A percentile compares a stretch with the other conserved stretches of the same genome.
Evolutionary conservation across 2,113 vertebrate genomes (phyloP).

Genomic region (Eupsittula cactorum): DNA sequence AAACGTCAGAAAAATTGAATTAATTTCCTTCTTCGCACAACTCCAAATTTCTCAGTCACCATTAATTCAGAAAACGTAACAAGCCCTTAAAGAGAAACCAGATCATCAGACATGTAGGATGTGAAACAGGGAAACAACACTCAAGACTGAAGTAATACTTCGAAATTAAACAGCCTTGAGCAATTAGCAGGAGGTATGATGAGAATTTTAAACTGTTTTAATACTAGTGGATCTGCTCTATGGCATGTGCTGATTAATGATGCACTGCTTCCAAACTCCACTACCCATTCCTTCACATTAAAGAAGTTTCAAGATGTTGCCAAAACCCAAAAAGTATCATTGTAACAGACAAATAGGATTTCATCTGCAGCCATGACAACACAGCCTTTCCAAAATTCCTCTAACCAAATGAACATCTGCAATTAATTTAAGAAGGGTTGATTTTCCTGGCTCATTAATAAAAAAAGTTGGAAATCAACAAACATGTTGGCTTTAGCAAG

Average conservation of each 20-base stretch:
- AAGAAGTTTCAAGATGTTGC: neutral
- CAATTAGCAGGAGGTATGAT: neutral
- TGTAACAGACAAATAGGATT: constrained; percentile 10
- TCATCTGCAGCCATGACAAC: constrained; percentile 33
- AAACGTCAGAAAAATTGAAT: neutral
- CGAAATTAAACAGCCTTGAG: constrained; percentile 31
- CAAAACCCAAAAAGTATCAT: constrained; percentile 3
- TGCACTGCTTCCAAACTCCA: neutral
- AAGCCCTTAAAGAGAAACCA: neutral
- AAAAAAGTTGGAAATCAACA: constrained; percentile 48
- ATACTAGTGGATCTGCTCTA: neutral
- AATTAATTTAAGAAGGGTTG: neutral
- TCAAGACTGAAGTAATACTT: neutral
- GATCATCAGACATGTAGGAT: neutral
- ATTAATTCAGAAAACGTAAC: neutral
- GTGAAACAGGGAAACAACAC: neutral
- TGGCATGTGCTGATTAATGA: constrained; percentile 11
- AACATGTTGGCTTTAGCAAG: constrained; percentile 54
- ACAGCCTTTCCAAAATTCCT: neutral
- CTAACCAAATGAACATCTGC: neutral
- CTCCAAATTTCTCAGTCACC: neutral
- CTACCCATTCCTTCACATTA: neutral
- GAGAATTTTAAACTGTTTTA: neutral
- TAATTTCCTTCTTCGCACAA: neutral
- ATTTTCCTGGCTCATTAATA: constrained; percentile 39